These are phyloP conservation scores for Scolanthus callimorphus DNA, from an alignment of 92 coral and sea anemone genomes.

Conservation along the genomic window DNA sequence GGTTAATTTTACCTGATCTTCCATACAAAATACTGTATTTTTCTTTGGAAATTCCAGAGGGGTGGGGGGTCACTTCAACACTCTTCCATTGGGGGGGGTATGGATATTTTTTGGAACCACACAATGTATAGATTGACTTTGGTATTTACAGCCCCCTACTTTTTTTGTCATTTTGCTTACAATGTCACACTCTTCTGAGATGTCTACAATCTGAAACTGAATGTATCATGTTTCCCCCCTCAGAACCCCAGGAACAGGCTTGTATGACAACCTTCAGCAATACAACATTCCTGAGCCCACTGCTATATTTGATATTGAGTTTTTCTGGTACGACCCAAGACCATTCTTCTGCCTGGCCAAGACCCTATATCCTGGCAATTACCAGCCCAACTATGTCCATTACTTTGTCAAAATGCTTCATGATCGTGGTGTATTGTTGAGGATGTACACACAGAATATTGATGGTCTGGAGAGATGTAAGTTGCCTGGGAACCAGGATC, in stretches of 20 bases:
- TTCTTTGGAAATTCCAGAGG: no score
- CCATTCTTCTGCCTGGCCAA: constrained; percentile 88
- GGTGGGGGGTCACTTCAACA: no score
- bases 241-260: constrained; percentile 87
- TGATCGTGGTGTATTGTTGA: constrained; percentile 70
- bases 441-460: constrained; percentile 86
- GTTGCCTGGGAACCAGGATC: constrained; percentile 14
- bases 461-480: constrained; percentile 88
- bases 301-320: constrained; percentile 83
- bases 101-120: no score
- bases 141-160: no score
- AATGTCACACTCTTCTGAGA: neutral
- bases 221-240: neutral
- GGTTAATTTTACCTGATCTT: no score
- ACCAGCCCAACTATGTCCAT: constrained; percentile 84
- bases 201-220: neutral
- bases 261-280: constrained; percentile 78
- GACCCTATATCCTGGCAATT: constrained; percentile 77
- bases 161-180: no score
- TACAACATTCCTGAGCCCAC: constrained; percentile 86
- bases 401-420: constrained; percentile 67
- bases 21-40: no score
- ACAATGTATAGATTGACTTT: no score
- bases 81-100: no score
- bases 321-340: constrained; percentile 86